These are phyloP conservation scores for Julus scandinavius DNA, from an alignment of 2,888 invertebrate genomes.

Conservation along the genomic window DNA sequence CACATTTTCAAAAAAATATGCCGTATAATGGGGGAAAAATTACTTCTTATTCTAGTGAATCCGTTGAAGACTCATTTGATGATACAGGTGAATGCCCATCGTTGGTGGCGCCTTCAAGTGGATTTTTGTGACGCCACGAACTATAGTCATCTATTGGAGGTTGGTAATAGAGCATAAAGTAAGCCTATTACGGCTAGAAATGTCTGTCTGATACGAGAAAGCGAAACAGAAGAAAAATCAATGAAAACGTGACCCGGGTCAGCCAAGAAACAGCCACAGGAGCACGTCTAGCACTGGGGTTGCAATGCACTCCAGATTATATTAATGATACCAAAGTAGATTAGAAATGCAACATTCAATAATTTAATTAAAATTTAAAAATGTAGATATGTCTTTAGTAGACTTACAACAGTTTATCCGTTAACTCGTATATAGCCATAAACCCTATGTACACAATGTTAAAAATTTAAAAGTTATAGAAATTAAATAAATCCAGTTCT, in stretches of 20 bases:
- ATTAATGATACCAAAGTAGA: not conserved
- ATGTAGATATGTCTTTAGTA: too few species aligned
- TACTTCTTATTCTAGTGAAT: too few species aligned
- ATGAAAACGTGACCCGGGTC: slow-evolving; percentile 23
- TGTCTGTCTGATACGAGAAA: slow-evolving; percentile 23
- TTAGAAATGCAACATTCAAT: not conserved
- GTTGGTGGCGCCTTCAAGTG: not conserved
- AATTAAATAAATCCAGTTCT: too few species aligned
- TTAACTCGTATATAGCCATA: too few species aligned
- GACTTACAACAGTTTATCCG: too few species aligned
- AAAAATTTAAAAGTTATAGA: too few species aligned
- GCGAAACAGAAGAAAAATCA: slow-evolving; percentile 23
- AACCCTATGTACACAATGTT: too few species aligned
- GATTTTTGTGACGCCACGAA: not conserved
- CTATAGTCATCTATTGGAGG: not conserved
- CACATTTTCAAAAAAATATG: too few species aligned
- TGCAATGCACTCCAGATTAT: not conserved
- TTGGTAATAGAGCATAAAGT: slow-evolving; percentile 28
- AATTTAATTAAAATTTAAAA: too few species aligned
- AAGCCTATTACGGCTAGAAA: slow-evolving; percentile 12
- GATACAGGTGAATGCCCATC: not conserved
- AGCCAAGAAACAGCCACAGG: not conserved
- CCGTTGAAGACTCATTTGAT: too few species aligned
- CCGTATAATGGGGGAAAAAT: too few species aligned
- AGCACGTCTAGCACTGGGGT: not conserved